These are phyloP conservation scores for Arenaria interpres DNA, from an alignment of 2,113 vertebrate genomes.

Conservation along the genomic window DNA sequence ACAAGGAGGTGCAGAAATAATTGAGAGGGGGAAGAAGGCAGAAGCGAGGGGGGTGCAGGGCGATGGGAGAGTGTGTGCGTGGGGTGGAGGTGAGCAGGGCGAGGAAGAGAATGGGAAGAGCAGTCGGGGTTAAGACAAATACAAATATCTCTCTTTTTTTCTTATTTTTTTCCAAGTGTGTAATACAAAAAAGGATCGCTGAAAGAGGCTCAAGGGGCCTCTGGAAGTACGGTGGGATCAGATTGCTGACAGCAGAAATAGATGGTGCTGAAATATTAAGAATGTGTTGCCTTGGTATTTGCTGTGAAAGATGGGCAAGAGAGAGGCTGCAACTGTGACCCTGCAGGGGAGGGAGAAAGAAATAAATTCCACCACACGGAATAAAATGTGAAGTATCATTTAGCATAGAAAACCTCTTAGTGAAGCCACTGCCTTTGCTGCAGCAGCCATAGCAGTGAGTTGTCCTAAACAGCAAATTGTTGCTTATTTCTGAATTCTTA, in stretches of 20 bases:
- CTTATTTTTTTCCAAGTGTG: rapidly evolving
- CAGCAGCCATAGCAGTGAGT: neutral
- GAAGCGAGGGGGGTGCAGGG: neutral
- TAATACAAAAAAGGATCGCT: neutral
- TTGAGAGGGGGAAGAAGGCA: neutral
- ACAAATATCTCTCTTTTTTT: neutral
- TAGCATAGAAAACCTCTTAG: neutral
- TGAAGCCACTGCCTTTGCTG: neutral
- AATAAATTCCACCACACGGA: neutral
- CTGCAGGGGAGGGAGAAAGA: neutral
- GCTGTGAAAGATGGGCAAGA: neutral
- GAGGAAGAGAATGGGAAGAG: neutral
- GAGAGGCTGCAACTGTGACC: neutral
- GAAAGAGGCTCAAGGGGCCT: neutral
- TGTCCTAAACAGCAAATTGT: neutral
- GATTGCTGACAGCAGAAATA: slow-evolving; percentile 17
- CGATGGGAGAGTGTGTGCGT: neutral
- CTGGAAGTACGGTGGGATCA: neutral
- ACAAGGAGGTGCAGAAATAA: neutral
- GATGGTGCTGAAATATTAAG: slow-evolving; percentile 46
- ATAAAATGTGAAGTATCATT: neutral
- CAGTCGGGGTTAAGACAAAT: neutral
- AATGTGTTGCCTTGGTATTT: slow-evolving; percentile 24
- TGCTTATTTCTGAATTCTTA: neutral
- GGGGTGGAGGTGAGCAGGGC: neutral